Evolutionary conservation across 1,140 invertebrate species (phyloP).

Genomic region (Neodiprion pinetum): DNA sequence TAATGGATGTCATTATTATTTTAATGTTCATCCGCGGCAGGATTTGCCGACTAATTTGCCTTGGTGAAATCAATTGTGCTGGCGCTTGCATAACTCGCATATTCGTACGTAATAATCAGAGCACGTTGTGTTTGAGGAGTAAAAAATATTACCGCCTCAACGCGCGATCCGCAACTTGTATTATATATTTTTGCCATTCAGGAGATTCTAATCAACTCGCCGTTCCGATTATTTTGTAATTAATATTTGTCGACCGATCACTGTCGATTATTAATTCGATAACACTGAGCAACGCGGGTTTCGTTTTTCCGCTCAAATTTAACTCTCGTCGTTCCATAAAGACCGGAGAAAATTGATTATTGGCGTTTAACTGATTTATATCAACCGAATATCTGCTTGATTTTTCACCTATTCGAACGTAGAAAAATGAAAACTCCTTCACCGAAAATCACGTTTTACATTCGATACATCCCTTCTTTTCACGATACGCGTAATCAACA

Average conservation of each 20-base stretch:
- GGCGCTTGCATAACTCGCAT: constrained; percentile 46
- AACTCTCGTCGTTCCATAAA: background rate
- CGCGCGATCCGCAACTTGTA: no score
- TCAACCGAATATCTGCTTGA: no score
- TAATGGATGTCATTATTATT: constrained; percentile 56
- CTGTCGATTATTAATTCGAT: background rate
- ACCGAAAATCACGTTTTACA: no score
- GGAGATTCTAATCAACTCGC: background rate
- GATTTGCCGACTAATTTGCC: constrained; percentile 51
- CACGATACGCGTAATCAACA: no score
- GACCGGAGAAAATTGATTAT: no score
- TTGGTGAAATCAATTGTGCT: constrained; percentile 53
- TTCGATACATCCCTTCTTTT: no score
- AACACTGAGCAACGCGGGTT: background rate
- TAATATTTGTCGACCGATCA: constrained; percentile 24
- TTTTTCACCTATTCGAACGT: no score
- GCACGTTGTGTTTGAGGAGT: constrained; percentile 44
- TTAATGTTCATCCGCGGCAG: constrained; percentile 50
- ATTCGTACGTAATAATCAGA: constrained; percentile 53
- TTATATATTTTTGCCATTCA: constrained; percentile 30
- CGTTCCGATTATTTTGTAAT: constrained; percentile 22
- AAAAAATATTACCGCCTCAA: constrained; percentile 36
- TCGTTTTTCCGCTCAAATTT: constrained; percentile 1
- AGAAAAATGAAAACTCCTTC: no score
- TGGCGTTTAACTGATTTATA: no score